A percentile compares a stretch with the other conserved stretches of the same genome.
Conservation (phyloP, 2,888 invertebrate genomes). For the Aelia acuminata region DNA sequence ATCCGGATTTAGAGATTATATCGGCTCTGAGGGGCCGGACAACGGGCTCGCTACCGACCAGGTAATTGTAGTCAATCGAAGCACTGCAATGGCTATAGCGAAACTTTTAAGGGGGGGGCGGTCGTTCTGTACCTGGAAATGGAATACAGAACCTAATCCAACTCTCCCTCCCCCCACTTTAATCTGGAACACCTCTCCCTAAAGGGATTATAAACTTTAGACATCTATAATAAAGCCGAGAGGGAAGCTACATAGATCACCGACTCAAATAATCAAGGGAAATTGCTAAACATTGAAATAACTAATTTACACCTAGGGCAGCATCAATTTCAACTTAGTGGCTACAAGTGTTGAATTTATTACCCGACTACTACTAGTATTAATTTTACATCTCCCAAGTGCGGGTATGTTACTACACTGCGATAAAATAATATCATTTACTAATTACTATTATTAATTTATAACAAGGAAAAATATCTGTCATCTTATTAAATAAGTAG, state of each 20-base stretch:
- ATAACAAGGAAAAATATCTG: too few relatives aligned
- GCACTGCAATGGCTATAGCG: background rate
- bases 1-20: background rate
- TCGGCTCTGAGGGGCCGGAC: background rate
- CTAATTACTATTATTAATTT: too few relatives aligned
- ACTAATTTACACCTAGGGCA: constrained; percentile 55
- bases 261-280: constrained; percentile 56
- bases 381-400: constrained; percentile 49
- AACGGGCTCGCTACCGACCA: background rate
- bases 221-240: constrained; percentile 50
- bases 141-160: constrained; percentile 17
- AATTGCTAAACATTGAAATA: constrained; percentile 59
- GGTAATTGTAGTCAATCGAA: background rate
- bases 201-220: constrained; percentile 55
- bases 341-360: constrained; percentile 57
- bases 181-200: constrained; percentile 39
- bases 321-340: constrained; percentile 58
- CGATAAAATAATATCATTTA: background rate
- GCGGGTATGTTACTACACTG: background rate
- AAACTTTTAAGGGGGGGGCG: background rate
- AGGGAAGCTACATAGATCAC: constrained; percentile 55
- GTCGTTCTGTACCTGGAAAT: background rate
- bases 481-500: too few relatives aligned
- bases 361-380: background rate
- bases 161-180: constrained; percentile 3